Percentiles rank a stretch among this genome's conserved stretches.
Evolutionary conservation across 1,140 invertebrate genomes (phyloP).

Genomic region (Medauroidea extradentata): DNA sequence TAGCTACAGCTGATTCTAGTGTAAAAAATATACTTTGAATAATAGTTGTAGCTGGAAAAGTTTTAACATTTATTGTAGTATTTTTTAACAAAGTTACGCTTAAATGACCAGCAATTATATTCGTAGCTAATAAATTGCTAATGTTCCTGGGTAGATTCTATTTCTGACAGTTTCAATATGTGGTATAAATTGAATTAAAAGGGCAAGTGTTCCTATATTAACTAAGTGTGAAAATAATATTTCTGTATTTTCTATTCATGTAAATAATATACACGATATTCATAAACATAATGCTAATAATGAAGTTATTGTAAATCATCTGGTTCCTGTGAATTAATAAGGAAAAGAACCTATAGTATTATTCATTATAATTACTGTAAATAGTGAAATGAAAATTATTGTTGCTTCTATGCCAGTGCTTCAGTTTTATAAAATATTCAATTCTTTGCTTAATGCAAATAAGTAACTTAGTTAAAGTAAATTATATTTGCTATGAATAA

Average conservation of each 20-base stretch:
- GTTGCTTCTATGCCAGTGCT: neutral
- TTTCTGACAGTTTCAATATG: conserved; percentile 35
- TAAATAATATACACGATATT: conserved; percentile 48
- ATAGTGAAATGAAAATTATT: neutral
- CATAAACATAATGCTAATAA: no score
- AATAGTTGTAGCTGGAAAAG: conserved; percentile 27
- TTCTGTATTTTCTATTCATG: conserved; percentile 28
- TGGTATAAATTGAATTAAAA: conserved; percentile 47
- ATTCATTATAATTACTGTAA: neutral
- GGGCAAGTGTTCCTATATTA: conserved; percentile 42
- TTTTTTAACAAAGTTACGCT: conserved; percentile 50
- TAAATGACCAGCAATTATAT: conserved; percentile 64
- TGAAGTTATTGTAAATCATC: conserved; percentile 53
- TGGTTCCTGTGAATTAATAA: conserved; percentile 51
- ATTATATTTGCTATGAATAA: no score
- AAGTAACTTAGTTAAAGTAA: no score
- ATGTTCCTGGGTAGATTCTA: no score
- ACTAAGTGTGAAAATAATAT: conserved; percentile 56
- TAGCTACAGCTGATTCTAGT: no score
- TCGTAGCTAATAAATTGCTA: conserved; percentile 47
- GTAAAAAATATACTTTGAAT: conserved; percentile 47
- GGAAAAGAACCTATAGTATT: conserved; percentile 40
- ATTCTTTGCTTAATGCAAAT: no score
- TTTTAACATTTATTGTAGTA: conserved; percentile 38
- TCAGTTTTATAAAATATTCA: no score